A percentile compares a stretch with the other conserved stretches of the same genome.
phyloP scores from a whole-genome alignment of 2,113 vertebrate species.

The Baryphthengus martii region DNA sequence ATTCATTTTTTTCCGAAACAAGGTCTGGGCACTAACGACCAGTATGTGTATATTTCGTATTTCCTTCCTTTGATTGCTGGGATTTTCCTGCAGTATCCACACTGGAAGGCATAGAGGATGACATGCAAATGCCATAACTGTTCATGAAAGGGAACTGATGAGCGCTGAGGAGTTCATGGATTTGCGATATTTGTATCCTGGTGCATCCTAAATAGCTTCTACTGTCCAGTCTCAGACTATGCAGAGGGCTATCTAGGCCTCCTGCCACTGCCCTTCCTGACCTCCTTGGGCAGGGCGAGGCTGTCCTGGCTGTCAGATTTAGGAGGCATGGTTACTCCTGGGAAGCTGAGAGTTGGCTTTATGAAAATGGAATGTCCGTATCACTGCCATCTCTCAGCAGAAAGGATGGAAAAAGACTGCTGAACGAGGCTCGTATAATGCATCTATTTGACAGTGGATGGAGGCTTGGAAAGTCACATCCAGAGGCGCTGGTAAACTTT shows the following conservation, averaged over 20 bases:
- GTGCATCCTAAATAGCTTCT: background rate
- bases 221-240: too few species aligned
- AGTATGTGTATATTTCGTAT: background rate
- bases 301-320: background rate
- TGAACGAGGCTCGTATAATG: background rate
- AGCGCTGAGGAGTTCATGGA: background rate
- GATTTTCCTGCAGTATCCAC: background rate
- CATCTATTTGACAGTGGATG: background rate
- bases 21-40: background rate
- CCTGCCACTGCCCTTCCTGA: background rate
- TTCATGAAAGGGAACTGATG: background rate
- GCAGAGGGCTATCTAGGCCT: background rate
- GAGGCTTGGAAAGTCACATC: background rate
- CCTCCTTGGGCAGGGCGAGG: background rate
- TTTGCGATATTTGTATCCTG: background rate
- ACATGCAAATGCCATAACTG: background rate
- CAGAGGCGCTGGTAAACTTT: background rate
- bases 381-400: background rate
- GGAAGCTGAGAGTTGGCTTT: background rate
- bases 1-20: background rate
- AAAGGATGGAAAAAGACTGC: background rate
- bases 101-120: background rate
- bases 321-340: background rate
- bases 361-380: rapidly evolving
- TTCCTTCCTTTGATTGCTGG: background rate